A percentile compares a stretch with the other conserved stretches of the same genome.
phyloP scores from a whole-genome alignment of 1,140 invertebrate genomes.

The Leptopilina clavipes region DNA sequence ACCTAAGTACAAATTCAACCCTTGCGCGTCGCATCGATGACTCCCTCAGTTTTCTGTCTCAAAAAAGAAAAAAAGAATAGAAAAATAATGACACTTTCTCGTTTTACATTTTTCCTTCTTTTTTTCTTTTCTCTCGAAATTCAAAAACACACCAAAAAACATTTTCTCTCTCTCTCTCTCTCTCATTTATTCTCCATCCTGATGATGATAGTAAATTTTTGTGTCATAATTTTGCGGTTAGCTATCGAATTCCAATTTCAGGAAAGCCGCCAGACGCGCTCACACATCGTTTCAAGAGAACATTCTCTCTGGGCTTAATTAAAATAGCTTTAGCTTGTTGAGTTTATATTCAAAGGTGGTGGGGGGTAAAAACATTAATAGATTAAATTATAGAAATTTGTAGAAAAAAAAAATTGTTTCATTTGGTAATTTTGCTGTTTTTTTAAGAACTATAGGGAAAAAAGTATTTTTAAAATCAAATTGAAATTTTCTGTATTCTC shows the following conservation, averaged over 20 bases:
- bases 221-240: not conserved
- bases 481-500: too few relatives aligned
- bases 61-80: slow-evolving; percentile 42
- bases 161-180: slow-evolving; percentile 37
- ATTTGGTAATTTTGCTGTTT: too few relatives aligned
- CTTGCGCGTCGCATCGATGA: slow-evolving; percentile 56
- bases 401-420: too few relatives aligned
- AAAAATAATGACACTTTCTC: slow-evolving; percentile 26
- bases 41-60: slow-evolving; percentile 33
- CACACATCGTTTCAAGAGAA: not conserved
- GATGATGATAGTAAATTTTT: slow-evolving; percentile 3
- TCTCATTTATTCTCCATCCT: not conserved
- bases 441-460: too few relatives aligned
- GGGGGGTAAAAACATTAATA: not conserved
- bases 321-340: not conserved
- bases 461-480: too few relatives aligned
- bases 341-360: too few relatives aligned
- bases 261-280: not conserved
- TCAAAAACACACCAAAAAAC: not conserved
- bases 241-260: not conserved
- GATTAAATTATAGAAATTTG: slow-evolving; percentile 4
- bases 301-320: slow-evolving; percentile 1
- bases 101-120: slow-evolving; percentile 31
- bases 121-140: not conserved
- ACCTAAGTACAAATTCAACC: slow-evolving; percentile 28